Conservation (phyloP, 2,888 invertebrate genomes). For the Fissipunctia ypsillon region DNA sequence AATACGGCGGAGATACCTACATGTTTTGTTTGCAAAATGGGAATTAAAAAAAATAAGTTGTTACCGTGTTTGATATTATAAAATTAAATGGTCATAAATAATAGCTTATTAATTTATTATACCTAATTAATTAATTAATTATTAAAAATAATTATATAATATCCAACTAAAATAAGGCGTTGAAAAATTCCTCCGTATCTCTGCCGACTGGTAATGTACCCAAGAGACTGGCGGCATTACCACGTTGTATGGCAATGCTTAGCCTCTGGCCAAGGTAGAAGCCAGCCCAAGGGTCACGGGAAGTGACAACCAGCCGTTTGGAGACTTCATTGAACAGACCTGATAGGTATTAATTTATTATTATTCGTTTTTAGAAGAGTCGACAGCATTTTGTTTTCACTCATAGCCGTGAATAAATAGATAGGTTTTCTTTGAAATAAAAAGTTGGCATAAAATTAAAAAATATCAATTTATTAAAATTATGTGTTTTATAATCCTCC, state of each 20-base stretch:
- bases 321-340: not conserved
- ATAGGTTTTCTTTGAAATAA: slow-evolving; percentile 10
- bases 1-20: not conserved
- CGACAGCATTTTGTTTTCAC: not conserved
- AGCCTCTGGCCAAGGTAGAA: not conserved
- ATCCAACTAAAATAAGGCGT: not conserved
- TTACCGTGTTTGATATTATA: not conserved
- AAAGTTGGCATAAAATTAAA: slow-evolving; percentile 13
- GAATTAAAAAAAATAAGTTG: not conserved
- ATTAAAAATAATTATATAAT: not conserved
- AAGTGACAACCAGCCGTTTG: not conserved
- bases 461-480: slow-evolving; percentile 51
- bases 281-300: not conserved
- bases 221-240: not conserved
- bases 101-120: too few species aligned
- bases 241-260: not conserved
- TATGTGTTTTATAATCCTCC: slow-evolving; percentile 19
- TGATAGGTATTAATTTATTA: not conserved
- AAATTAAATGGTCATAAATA: too few species aligned
- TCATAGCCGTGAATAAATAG: not conserved
- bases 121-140: too few species aligned
- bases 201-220: not conserved
- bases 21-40: not conserved
- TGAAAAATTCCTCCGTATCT: not conserved
- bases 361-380: not conserved